Conservation (phyloP, 2,797 vertebrate genomes). For the Trachurus trachurus region DNA sequence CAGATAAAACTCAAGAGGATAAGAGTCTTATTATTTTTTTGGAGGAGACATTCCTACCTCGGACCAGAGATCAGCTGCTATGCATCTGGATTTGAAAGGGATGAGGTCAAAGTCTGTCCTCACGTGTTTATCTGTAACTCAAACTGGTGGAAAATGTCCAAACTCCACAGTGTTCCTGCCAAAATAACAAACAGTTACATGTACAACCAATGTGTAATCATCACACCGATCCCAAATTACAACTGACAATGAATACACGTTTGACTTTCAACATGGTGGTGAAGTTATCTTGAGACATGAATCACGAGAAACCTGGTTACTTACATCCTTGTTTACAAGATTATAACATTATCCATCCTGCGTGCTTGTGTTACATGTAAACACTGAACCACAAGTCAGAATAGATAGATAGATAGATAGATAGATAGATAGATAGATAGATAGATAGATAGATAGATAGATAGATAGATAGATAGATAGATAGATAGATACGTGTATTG, state of each 20-base stretch:
- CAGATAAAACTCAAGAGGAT: neutral
- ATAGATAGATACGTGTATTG: too few species aligned
- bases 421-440: too few species aligned
- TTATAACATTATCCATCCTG: neutral
- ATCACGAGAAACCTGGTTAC: neutral
- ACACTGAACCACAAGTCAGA: neutral
- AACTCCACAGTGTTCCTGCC: constrained; percentile 33
- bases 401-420: too few species aligned
- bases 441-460: too few species aligned
- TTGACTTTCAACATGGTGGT: neutral
- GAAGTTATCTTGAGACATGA: neutral
- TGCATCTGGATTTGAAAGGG: constrained; percentile 29
- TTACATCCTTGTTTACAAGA: neutral
- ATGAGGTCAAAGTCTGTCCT: constrained; percentile 69
- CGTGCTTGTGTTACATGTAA: neutral
- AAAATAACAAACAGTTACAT: constrained; percentile 7
- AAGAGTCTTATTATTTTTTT: neutral
- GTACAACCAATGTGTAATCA: neutral
- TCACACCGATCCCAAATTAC: neutral
- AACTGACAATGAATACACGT: neutral
- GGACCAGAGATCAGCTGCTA: neutral
- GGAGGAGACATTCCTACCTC: constrained; percentile 41
- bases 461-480: too few species aligned
- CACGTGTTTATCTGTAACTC: constrained; percentile 64
- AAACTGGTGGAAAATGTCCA: constrained; percentile 47